Conservation (phyloP, 2,797 vertebrate genomes). For the Galagoides demidoff region DNA sequence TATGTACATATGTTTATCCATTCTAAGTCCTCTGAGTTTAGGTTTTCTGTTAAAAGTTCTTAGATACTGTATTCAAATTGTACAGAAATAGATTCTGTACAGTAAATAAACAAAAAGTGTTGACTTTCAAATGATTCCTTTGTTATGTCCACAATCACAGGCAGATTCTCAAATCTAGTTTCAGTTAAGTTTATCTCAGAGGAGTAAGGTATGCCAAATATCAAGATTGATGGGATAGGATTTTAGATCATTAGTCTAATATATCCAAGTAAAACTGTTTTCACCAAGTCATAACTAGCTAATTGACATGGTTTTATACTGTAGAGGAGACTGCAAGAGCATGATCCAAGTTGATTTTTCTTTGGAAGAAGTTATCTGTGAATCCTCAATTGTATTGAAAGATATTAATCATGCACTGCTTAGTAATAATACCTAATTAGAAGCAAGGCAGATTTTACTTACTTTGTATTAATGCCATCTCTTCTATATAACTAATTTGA, state of each 20-base stretch:
- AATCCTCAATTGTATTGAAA: background rate
- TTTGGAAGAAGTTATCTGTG: background rate
- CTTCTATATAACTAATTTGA: background rate
- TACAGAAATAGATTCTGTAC: background rate
- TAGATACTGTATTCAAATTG: slow-evolving; percentile 8
- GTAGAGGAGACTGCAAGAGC: background rate
- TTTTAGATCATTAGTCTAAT: slow-evolving; percentile 12
- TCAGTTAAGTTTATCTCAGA: background rate
- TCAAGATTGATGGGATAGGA: background rate
- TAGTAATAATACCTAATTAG: background rate
- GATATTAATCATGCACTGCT: background rate
- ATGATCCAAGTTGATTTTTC: background rate
- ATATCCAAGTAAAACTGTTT: background rate
- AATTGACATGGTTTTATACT: background rate
- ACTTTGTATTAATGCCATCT: background rate
- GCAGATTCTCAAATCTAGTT: slow-evolving; percentile 2
- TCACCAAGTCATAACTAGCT: background rate
- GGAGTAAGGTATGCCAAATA: background rate
- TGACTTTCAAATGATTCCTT: background rate
- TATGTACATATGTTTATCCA: background rate
- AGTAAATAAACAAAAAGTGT: background rate
- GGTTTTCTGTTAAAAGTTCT: slow-evolving; percentile 8
- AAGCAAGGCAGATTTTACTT: slow-evolving; percentile 28
- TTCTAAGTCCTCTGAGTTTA: background rate
- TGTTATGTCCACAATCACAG: background rate